Percentiles rank a stretch among this genome's conserved stretches.
Conservation (phyloP, 1,140 invertebrate genomes). For the Sminthurides bifidus region DNA sequence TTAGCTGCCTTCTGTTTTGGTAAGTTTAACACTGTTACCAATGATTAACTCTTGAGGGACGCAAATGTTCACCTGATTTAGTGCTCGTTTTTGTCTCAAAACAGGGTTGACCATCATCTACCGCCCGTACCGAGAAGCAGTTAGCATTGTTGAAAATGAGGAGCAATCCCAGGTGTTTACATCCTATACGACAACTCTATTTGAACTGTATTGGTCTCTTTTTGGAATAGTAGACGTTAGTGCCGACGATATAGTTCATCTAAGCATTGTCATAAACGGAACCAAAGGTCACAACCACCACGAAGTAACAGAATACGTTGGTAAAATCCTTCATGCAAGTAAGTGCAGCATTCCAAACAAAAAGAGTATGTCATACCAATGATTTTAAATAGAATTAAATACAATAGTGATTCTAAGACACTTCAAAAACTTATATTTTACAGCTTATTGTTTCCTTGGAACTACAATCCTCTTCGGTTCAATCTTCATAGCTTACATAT, state of each 20-base stretch:
- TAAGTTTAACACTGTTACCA: not conserved
- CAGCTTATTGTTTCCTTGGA: not conserved
- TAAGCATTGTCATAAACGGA: not conserved
- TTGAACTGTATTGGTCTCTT: not conserved
- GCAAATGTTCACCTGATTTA: not conserved
- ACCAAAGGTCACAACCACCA: not conserved
- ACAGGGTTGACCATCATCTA: not conserved
- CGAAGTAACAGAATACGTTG: not conserved
- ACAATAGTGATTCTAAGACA: too few relatives aligned
- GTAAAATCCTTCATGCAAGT: too few relatives aligned
- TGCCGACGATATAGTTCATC: not conserved
- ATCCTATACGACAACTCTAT: not conserved
- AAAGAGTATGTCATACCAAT: too few relatives aligned
- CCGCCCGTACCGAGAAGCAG: not conserved
- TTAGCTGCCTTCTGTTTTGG: not conserved
- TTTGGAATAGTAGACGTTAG: not conserved
- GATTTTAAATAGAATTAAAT: too few relatives aligned
- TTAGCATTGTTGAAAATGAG: not conserved
- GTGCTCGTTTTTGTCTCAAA: not conserved
- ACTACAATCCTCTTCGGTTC: not conserved
- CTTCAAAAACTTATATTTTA: too few relatives aligned
- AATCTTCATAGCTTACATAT: not conserved
- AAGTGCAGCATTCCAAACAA: too few relatives aligned
- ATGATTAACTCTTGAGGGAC: not conserved
- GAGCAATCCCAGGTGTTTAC: not conserved